These are phyloP conservation scores for Fragum whitleyi DNA, from an alignment of 2,888 invertebrate species.

Conservation along the genomic window DNA sequence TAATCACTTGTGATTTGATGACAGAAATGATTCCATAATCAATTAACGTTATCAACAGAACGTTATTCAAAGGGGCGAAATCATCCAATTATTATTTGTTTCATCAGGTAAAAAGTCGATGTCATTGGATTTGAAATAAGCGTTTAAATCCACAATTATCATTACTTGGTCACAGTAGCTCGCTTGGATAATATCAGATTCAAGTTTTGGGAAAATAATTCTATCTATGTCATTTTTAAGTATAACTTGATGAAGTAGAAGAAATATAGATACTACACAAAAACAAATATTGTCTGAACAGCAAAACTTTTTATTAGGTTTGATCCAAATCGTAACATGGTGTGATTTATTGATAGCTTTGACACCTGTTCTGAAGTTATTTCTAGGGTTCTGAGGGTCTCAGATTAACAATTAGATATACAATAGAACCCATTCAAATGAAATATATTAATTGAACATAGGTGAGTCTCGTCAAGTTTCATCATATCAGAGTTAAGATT, in stretches of 20 bases:
- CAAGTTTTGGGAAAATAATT: not conserved
- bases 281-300: not conserved
- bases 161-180: not conserved
- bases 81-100: conserved; percentile 2
- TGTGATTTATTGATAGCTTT: not conserved
- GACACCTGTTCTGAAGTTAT: conserved; percentile 2
- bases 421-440: not conserved
- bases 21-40: not conserved
- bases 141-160: not conserved
- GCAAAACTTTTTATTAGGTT: not conserved
- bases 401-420: conserved; percentile 2
- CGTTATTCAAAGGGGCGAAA: not conserved
- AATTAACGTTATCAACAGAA: not conserved
- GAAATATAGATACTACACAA: not conserved
- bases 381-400: not conserved
- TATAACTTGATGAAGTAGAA: not conserved
- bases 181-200: not conserved
- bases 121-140: conserved; percentile 5
- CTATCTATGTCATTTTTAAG: not conserved
- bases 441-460: too few relatives aligned
- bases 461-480: too few relatives aligned
- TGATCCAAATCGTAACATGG: not conserved
- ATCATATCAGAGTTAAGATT: too few relatives aligned
- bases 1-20: not conserved
- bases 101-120: not conserved